phyloP scores from a whole-genome alignment of 2,888 invertebrate genomes.

The Drosophila nr. perissopoda region DNA sequence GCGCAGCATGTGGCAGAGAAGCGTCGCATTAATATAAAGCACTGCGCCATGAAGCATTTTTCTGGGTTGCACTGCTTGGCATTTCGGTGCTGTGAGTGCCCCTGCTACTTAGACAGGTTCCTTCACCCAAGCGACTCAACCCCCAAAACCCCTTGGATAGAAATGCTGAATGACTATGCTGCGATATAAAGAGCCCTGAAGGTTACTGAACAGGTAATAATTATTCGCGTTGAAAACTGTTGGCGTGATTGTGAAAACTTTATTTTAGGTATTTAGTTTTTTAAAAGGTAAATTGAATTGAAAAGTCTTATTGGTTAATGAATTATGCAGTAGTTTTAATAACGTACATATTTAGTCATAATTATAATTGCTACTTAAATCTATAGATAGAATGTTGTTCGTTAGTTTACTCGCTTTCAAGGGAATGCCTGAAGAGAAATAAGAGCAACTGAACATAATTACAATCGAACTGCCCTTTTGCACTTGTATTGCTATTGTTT shows the following conservation, averaged over 20 bases:
- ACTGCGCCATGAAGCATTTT: constrained; percentile 77
- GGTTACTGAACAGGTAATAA: constrained; percentile 42
- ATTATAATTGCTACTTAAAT: too few relatives aligned
- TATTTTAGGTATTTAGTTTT: not conserved
- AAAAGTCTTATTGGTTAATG: not conserved
- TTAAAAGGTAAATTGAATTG: not conserved
- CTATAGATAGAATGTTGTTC: not conserved
- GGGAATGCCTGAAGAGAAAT: not conserved
- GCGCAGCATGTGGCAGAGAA: constrained; percentile 53
- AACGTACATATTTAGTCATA: not conserved
- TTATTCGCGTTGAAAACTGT: constrained; percentile 1
- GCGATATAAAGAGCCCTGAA: constrained; percentile 20
- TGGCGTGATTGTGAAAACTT: not conserved
- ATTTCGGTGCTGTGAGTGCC: constrained; percentile 28
- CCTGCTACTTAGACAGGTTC: constrained; percentile 39
- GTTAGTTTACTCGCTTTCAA: not conserved
- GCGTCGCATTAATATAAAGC: constrained; percentile 73
- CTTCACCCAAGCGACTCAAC: constrained; percentile 26
- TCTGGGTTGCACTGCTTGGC: constrained; percentile 56
- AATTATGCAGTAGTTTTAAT: not conserved
- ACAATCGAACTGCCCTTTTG: not conserved
- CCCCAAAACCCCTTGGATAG: constrained; percentile 2
- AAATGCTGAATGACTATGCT: constrained; percentile 43
- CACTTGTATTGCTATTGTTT: not conserved
- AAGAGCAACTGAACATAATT: not conserved